Conservation (phyloP, 1,140 invertebrate genomes). For the Chelonus insularis region DNA sequence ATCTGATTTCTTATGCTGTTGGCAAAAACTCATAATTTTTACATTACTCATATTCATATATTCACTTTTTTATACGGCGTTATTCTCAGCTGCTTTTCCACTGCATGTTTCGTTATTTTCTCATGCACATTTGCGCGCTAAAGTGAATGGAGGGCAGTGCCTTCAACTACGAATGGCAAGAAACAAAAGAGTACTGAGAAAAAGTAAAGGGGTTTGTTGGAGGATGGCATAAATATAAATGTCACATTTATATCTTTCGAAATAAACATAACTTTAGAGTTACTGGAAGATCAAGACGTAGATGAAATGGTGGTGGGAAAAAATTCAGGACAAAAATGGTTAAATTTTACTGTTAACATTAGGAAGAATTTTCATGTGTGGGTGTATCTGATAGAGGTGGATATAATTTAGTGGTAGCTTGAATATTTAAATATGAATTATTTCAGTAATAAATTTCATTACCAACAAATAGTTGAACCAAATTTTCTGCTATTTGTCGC, state of each 20-base stretch:
- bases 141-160: not conserved
- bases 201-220: not conserved
- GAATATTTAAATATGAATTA: no score
- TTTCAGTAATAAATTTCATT: no score
- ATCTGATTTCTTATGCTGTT: no score
- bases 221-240: conserved; percentile 21
- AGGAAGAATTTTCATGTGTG: no score
- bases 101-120: conserved; percentile 2
- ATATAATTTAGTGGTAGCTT: no score
- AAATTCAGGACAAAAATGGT: no score
- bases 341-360: no score
- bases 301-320: no score
- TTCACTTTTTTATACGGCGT: not conserved
- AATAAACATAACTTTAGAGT: conserved; percentile 7
- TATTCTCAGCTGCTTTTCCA: not conserved
- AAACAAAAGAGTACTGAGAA: not conserved
- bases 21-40: no score
- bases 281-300: not conserved
- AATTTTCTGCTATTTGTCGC: no score
- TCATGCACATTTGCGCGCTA: not conserved
- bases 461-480: no score
- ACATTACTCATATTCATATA: not conserved
- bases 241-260: conserved; percentile 22
- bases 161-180: not conserved
- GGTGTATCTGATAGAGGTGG: no score